Evolutionary conservation across 2,888 invertebrate genomes (phyloP), one percentile per base, ranked within the genome.

Genomic region (Phorcus lineatus): DNA sequence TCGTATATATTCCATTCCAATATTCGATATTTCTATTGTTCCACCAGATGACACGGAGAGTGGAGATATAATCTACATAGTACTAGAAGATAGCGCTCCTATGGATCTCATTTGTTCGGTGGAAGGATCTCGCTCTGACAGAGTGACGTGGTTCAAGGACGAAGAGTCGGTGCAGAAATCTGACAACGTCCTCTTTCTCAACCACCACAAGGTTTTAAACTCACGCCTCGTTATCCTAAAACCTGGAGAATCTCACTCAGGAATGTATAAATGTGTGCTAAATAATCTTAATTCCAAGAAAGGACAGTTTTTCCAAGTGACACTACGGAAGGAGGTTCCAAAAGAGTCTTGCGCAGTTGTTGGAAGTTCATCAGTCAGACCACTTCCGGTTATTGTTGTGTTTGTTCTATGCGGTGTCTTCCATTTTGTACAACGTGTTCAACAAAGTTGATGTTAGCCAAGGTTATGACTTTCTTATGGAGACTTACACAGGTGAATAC

Each of bases 281-380:
- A 19, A 62, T 1, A 62, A 28, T 13, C 24, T 16, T 17, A 40
- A 31, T 19, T 36, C 70, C 70, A 70, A 36, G 31, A 70, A 70
- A 36, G 70, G 70, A 4, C 70, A 70, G 40, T 70, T 70, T 36
- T 70, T 70, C 36, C 70, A 70, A 36, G 70, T 70, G 19, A 70
- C 70, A n/a, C 36, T 70, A 19, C 36, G 19, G 36, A 31, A 70
- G 40, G 70, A 70, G 2, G 24, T n/a, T n/a, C 57, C 47, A 47
- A 6, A 47, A 13, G 47, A 47, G 13, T 47, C 47, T 4, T 47
- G 47, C 47, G 47, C 47, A 47, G 47, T 47, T 9, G 47, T 47
- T 1, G 47, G 47, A 13, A 13, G 47, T 47, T 13, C 47, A 6
- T 47, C 47, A 11, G 13, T 11, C 47, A 47, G 47, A 11, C 47